Percentiles rank a stretch among this genome's conserved stretches.
phyloP scores from a whole-genome alignment of 2,888 invertebrate species.

The Mimachlamys varia region DNA sequence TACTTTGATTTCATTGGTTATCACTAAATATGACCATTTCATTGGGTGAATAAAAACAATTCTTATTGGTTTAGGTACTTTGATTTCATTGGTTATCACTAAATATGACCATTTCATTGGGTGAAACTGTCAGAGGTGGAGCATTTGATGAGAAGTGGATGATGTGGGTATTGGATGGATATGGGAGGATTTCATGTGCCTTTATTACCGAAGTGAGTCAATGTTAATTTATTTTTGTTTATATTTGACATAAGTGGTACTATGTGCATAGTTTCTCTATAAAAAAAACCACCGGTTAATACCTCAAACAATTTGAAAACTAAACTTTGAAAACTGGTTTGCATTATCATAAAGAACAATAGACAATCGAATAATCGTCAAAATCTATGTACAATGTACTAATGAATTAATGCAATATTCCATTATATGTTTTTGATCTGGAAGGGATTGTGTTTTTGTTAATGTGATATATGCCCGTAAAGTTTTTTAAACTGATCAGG shows the following conservation, averaged over 20 bases:
- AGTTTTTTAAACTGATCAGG: neutral
- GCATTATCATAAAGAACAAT: neutral
- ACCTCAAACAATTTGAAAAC: no score
- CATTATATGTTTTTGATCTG: neutral
- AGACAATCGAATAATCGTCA: neutral
- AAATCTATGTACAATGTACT: neutral
- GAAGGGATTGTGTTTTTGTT: neutral
- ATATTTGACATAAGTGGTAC: no score
- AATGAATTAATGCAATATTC: neutral
- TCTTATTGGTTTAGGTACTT: neutral
- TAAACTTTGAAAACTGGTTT: neutral
- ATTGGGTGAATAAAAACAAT: neutral
- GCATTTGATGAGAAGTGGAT: neutral
- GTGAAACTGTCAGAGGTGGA: no score
- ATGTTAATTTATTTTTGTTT: neutral
- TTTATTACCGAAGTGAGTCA: neutral
- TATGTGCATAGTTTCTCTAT: no score
- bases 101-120: neutral
- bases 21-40: neutral
- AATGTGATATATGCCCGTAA: neutral
- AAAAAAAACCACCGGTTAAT: no score
- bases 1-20: neutral
- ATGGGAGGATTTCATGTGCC: neutral
- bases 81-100: neutral
- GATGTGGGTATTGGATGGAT: neutral